Evolutionary conservation across 1,140 invertebrate species (phyloP).

Genomic region (Leptinotarsa defecta): DNA sequence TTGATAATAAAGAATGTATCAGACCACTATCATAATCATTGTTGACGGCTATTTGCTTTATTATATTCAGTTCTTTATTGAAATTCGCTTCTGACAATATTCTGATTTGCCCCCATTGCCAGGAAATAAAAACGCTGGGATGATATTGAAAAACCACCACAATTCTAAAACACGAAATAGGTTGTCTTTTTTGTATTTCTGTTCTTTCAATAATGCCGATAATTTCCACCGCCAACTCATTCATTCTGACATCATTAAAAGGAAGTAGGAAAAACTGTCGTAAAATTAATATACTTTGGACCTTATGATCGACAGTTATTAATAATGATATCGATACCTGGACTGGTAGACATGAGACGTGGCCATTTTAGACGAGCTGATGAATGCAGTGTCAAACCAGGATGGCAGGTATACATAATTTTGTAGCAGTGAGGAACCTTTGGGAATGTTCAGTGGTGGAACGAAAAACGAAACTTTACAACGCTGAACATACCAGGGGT

Average conservation of each 20-base stretch:
- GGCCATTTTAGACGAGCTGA: slow-evolving; percentile 29
- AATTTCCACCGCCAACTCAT: slow-evolving; percentile 4
- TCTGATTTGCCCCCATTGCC: no score
- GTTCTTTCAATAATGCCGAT: not conserved
- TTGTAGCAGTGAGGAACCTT: slow-evolving; percentile 15
- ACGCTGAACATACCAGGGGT: no score
- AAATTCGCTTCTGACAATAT: no score
- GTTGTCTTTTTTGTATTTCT: not conserved
- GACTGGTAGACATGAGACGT: slow-evolving; percentile 13
- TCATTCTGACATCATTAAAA: slow-evolving; percentile 8
- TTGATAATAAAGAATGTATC: no score
- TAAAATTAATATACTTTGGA: slow-evolving; percentile 9
- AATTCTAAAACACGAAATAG: not conserved
- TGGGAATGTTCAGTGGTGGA: slow-evolving; percentile 9
- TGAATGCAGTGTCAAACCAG: slow-evolving; percentile 37
- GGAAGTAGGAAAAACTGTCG: slow-evolving; percentile 22
- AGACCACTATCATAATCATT: no score
- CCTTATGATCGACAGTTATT: slow-evolving; percentile 33
- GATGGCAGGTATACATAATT: slow-evolving; percentile 34
- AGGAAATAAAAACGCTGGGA: not conserved
- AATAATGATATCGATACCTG: slow-evolving; percentile 38
- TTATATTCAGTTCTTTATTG: no score
- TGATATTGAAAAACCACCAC: not conserved
- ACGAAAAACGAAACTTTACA: not conserved
- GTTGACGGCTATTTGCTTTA: no score